Evolutionary conservation across 2,797 vertebrate species (phyloP).

Genomic region (Chrosomus eos): DNA sequence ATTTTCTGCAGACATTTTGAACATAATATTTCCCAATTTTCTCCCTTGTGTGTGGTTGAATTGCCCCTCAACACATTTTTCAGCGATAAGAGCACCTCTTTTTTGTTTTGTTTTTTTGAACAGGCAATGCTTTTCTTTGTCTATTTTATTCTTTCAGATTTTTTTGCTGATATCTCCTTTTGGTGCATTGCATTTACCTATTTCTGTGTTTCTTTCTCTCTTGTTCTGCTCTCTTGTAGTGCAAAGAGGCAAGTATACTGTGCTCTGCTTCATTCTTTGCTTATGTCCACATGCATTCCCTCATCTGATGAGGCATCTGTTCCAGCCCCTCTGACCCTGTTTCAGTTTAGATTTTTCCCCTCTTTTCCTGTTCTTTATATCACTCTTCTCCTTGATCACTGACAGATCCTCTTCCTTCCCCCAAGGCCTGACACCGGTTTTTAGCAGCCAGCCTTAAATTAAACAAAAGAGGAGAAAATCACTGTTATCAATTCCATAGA

Average conservation of each 20-base stretch:
- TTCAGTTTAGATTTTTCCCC: slow-evolving; percentile 19
- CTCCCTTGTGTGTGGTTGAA: neutral
- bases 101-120: neutral
- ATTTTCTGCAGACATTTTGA: neutral
- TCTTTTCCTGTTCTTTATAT: slow-evolving; percentile 25
- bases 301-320: neutral
- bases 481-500: slow-evolving; percentile 48
- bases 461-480: slow-evolving; percentile 45
- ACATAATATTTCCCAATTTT: neutral
- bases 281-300: neutral
- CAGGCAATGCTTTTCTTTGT: neutral
- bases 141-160: neutral
- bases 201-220: slow-evolving; percentile 34
- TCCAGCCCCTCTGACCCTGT: neutral
- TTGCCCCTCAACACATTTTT: slow-evolving; percentile 32
- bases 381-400: slow-evolving; percentile 34
- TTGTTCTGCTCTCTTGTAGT: slow-evolving; percentile 14
- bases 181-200: slow-evolving; percentile 13
- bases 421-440: slow-evolving; percentile 33
- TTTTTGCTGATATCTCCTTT: neutral
- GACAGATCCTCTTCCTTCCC: slow-evolving; percentile 28
- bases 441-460: slow-evolving; percentile 27
- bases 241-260: slow-evolving; percentile 48
- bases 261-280: slow-evolving; percentile 1
- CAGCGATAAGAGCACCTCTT: slow-evolving; percentile 18